These are phyloP conservation scores for Maniola jurtina DNA, from an alignment of 1,140 invertebrate species.

Conservation along the genomic window DNA sequence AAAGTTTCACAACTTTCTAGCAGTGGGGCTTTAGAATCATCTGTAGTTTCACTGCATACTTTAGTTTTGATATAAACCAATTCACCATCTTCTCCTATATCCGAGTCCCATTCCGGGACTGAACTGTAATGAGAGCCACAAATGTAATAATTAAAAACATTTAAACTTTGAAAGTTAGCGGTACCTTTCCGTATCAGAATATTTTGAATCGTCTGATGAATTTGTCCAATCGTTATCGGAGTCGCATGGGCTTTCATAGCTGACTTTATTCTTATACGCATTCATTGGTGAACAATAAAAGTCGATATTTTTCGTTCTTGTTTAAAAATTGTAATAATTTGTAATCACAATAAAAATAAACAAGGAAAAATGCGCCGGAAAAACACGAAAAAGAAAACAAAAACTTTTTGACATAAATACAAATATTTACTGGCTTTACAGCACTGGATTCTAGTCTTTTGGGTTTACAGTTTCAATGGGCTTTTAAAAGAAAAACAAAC, in stretches of 20 bases:
- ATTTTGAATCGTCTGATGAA: constrained; percentile 68
- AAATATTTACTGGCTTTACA: too few relatives aligned
- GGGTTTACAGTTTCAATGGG: too few relatives aligned
- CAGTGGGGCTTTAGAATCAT: constrained; percentile 50
- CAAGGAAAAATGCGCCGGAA: too few relatives aligned
- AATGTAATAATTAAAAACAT: background rate
- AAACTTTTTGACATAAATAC: too few relatives aligned
- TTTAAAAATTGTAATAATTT: too few relatives aligned
- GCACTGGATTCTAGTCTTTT: too few relatives aligned
- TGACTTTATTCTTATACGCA: constrained; percentile 47
- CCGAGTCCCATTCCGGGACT: constrained; percentile 82
- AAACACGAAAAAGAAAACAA: too few relatives aligned
- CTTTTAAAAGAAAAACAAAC: too few relatives aligned
- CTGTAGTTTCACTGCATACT: constrained; percentile 29
- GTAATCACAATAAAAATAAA: too few relatives aligned
- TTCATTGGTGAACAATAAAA: constrained; percentile 36
- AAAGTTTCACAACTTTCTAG: constrained; percentile 69
- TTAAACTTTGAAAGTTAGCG: background rate
- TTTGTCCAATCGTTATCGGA: constrained; percentile 70
- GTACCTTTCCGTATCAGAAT: constrained; percentile 69
- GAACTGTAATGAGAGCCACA: constrained; percentile 66
- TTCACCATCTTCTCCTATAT: constrained; percentile 79
- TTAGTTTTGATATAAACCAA: constrained; percentile 79
- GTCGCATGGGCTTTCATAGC: constrained; percentile 64
- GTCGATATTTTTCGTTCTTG: too few relatives aligned